Evolutionary conservation across 2,888 invertebrate species (phyloP).

Genomic region (Lumbricus terrestris): DNA sequence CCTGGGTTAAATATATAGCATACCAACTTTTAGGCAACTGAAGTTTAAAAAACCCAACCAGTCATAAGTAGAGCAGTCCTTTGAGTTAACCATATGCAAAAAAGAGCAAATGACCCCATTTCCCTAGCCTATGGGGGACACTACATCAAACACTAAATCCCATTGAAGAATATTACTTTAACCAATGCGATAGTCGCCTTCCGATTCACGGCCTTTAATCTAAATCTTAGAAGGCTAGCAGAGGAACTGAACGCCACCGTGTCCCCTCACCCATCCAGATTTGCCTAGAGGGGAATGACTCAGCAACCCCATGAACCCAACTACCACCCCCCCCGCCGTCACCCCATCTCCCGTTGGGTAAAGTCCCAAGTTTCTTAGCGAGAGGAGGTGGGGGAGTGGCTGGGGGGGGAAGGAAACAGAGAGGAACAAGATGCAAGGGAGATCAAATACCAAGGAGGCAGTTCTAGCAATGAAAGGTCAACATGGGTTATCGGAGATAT

Average conservation of each 20-base stretch:
- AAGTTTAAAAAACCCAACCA: not conserved
- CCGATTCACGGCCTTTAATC: not conserved
- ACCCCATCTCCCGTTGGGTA: not conserved
- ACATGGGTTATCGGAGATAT: not conserved
- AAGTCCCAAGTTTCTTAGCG: not conserved
- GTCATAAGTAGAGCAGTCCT: not conserved
- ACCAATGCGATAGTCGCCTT: not conserved
- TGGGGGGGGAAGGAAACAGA: not conserved
- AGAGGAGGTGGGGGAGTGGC: too few relatives aligned
- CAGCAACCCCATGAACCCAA: not conserved
- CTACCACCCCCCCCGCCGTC: not conserved
- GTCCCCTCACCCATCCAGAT: not conserved
- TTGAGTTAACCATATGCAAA: not conserved
- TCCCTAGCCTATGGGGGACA: not conserved
- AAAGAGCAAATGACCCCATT: not conserved
- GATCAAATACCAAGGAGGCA: not conserved
- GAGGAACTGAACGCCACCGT: not conserved
- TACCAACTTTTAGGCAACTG: not conserved
- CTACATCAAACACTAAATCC: not conserved
- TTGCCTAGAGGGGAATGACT: constrained; percentile 3
- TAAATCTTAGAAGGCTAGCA: not conserved
- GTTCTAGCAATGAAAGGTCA: not conserved
- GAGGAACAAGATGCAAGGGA: not conserved
- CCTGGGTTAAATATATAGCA: not conserved
- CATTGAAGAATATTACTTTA: not conserved